Evolutionary conservation across 2,113 vertebrate species (phyloP), one percentile per base, ranked within the genome.

Genomic region (Pleuronectes platessa): DNA sequence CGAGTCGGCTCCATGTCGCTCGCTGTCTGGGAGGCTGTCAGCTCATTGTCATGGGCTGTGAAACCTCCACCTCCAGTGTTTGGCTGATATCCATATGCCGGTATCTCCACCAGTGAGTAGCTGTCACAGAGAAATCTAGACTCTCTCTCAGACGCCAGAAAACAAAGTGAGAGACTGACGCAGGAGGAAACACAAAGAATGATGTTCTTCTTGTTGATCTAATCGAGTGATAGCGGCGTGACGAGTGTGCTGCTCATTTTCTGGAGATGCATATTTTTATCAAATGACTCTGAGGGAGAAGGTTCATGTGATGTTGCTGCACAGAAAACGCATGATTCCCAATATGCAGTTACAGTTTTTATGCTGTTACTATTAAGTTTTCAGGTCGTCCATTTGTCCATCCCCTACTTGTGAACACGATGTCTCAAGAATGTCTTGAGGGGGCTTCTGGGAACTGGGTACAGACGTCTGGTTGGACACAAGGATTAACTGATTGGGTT

Each of bases 21-120:
- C 24, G 51, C 58, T 61, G 17, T 51, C 63, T 59, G 72, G 66
- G 35, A 42, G 24, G 56, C 77, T 70, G 53, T 81, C 66, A 47
- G 65, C 65, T 65, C 49, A 51, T 51, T 51, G 49, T 20, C 45
- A 68, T 4, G 17, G 71, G 63, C 27, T 3, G 17, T 3, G 8
- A 79, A 51, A 51, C 62, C 59, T 81, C 64, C 26, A 47, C 14
- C 26, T 49, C 5, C 27, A 24, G 63, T 13, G 49, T 58, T 61
- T 79, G 73, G 76, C 78, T 82, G 5, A 2, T 15, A 63, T 67
- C 26, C 21, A n/a, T 26, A 13, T 10, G 63, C 70, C 47, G 0
- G 59, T 53, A 69, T 45, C 74, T 23, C 20, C 59, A 54, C 15
- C 58, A 54, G 27, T 6, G 58, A 69, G 26, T 3, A 6, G 13